Conservation (phyloP, 2,113 vertebrate genomes). For the Lepus americanus region DNA sequence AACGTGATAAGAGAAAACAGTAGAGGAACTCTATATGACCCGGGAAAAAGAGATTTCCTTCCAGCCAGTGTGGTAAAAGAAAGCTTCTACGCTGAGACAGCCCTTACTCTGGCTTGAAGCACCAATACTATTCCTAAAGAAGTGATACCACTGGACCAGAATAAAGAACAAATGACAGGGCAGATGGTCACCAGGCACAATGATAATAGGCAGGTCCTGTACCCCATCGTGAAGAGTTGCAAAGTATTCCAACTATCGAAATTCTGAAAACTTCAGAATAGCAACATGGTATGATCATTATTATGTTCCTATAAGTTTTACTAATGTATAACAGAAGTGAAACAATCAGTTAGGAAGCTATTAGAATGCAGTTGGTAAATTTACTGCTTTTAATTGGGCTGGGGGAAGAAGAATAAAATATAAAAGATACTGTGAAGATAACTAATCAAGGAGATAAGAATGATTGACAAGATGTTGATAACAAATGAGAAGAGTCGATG, state of each 20-base stretch:
- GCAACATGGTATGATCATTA: background rate
- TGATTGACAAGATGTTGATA: background rate
- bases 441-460: background rate
- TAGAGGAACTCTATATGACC: background rate
- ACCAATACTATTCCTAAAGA: background rate
- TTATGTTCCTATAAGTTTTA: background rate
- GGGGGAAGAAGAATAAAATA: background rate
- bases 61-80: background rate
- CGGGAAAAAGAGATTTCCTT: slow-evolving; percentile 34
- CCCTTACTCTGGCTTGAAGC: background rate
- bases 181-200: background rate
- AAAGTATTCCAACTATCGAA: background rate
- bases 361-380: background rate
- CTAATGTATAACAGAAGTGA: background rate
- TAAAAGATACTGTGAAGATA: background rate
- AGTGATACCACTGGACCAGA: background rate
- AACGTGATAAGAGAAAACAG: background rate
- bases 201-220: background rate
- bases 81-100: background rate
- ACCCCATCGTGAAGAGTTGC: background rate
- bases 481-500: slow-evolving; percentile 20
- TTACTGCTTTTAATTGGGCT: background rate
- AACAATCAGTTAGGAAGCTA: background rate
- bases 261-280: background rate
- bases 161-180: background rate